Conservation (phyloP, 2,888 invertebrate species). For the Orthosia incerta region DNA sequence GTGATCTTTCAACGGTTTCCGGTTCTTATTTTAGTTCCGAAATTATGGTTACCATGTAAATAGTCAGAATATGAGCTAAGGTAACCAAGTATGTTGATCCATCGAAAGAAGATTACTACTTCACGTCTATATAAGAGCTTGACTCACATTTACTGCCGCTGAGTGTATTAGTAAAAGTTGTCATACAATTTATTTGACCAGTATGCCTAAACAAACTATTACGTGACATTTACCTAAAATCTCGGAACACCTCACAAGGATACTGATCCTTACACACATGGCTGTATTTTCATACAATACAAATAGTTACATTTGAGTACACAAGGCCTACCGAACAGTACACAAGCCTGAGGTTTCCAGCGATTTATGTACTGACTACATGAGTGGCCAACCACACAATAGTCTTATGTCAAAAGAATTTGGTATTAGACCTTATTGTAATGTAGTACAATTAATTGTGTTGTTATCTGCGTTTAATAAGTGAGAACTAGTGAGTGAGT, state of each 20-base stretch:
- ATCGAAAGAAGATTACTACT: too few relatives aligned
- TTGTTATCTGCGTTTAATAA: neutral
- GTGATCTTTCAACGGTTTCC: too few relatives aligned
- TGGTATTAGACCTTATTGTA: neutral
- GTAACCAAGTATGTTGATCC: too few relatives aligned
- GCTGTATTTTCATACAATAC: neutral
- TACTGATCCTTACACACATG: neutral
- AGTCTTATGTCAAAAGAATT: neutral
- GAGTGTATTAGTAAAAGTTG: too few relatives aligned
- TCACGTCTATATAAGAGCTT: too few relatives aligned
- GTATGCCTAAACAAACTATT: neutral
- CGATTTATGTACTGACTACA: neutral
- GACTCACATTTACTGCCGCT: too few relatives aligned
- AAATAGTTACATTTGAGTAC: conserved; percentile 3
- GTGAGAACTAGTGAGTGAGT: too few relatives aligned
- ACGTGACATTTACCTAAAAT: conserved; percentile 5
- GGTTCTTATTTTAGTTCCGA: too few relatives aligned
- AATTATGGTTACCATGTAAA: too few relatives aligned
- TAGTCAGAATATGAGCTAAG: too few relatives aligned
- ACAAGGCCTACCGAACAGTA: conserved; percentile 9
- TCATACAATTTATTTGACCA: neutral
- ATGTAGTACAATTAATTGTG: neutral
- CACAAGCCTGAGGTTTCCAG: neutral
- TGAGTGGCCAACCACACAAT: neutral
- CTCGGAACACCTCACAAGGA: neutral